Evolutionary conservation across 2,797 vertebrate genomes (phyloP).

Genomic region (Botia almorhae): DNA sequence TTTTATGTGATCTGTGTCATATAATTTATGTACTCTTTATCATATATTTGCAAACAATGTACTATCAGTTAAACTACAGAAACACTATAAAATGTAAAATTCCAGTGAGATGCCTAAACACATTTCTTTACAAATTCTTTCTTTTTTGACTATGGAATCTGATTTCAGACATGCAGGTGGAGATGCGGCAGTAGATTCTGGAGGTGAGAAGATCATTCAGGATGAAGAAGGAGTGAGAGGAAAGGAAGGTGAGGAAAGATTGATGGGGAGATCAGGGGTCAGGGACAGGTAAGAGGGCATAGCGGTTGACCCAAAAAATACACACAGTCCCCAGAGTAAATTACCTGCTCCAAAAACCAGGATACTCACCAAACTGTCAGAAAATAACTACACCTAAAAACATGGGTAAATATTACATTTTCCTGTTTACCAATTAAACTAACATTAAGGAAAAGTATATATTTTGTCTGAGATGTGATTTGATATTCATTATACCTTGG

Average conservation of each 20-base stretch:
- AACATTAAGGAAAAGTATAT: too few species aligned
- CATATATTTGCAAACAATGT: too few species aligned
- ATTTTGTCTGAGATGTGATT: too few species aligned
- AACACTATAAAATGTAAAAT: too few species aligned
- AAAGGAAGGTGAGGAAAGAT: constrained; percentile 64
- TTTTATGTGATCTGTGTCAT: too few species aligned
- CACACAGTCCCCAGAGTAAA: constrained; percentile 50
- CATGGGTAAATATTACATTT: background rate
- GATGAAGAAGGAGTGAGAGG: constrained; percentile 56
- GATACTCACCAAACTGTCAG: background rate
- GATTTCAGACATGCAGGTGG: constrained; percentile 9
- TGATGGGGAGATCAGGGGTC: constrained; percentile 66
- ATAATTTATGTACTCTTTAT: too few species aligned
- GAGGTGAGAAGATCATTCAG: constrained; percentile 56
- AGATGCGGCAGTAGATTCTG: constrained; percentile 55
- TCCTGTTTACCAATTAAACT: too few species aligned
- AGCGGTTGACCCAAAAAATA: constrained; percentile 57
- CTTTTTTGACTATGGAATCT: too few species aligned
- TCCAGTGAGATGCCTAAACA: too few species aligned
- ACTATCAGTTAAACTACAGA: too few species aligned
- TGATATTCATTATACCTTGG: too few species aligned
- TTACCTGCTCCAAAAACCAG: constrained; percentile 14
- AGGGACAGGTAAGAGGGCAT: constrained; percentile 68
- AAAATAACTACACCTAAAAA: background rate
- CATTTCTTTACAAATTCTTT: too few species aligned